Conservation (phyloP, 2,888 invertebrate species). For the Oscheius sp. region DNA sequence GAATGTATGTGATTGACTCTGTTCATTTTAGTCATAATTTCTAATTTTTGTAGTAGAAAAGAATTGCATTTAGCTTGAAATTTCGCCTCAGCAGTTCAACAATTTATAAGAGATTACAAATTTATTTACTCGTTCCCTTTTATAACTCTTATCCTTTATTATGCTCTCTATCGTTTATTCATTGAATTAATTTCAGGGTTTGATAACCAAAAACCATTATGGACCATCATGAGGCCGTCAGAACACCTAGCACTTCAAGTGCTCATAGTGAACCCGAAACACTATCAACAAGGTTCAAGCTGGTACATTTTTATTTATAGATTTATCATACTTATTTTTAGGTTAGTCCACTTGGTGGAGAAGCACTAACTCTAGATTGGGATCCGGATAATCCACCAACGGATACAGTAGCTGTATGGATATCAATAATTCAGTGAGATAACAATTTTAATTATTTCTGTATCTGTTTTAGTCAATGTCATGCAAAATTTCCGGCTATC, state of each 20-base stretch:
- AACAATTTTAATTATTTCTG: background rate
- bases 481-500: background rate
- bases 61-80: background rate
- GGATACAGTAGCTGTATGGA: background rate
- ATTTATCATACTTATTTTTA: background rate
- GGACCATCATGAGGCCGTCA: slow-evolving; percentile 17
- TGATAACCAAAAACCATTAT: background rate
- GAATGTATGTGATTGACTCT: no score
- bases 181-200: background rate
- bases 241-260: slow-evolving; percentile 20
- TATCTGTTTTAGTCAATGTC: background rate
- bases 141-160: no score
- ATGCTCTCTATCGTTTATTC: background rate
- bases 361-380: slow-evolving; percentile 7
- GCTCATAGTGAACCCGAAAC: slow-evolving; percentile 3
- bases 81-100: background rate
- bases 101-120: no score
- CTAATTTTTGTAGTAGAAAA: no score
- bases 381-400: background rate
- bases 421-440: background rate
- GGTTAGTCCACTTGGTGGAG: slow-evolving; percentile 23
- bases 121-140: background rate
- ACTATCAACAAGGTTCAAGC: background rate
- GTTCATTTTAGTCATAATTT: no score
- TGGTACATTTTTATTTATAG: background rate